Conservation (phyloP, 2,113 vertebrate genomes). For the Eidolon helvum region DNA sequence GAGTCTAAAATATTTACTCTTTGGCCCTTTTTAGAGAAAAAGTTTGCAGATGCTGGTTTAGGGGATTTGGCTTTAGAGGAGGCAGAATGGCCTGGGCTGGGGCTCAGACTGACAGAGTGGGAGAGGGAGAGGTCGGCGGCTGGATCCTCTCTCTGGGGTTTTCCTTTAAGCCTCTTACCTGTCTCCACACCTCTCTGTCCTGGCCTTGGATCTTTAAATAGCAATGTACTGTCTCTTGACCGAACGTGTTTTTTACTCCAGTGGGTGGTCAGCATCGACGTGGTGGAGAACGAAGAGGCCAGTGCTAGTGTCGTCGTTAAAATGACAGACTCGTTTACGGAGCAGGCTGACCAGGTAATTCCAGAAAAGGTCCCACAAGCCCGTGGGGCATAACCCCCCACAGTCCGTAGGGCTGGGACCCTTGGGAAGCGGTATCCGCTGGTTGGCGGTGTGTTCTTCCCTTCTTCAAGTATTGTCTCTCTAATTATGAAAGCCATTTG, state of each 20-base stretch:
- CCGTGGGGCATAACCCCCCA: too few relatives aligned
- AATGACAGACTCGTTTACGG: conserved; percentile 87
- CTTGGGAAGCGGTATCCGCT: not conserved
- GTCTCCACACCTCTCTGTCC: not conserved
- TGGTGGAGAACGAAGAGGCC: conserved; percentile 91
- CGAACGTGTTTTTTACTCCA: conserved; percentile 39
- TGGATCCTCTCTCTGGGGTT: not conserved
- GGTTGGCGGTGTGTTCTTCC: too few relatives aligned
- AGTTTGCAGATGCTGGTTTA: not conserved
- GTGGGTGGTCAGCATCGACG: conserved; percentile 96
- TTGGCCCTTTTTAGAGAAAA: not conserved
- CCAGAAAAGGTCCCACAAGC: too few relatives aligned
- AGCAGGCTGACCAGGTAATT: conserved; percentile 94
- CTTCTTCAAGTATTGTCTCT: not conserved
- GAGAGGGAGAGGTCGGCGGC: not conserved
- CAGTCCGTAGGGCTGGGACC: too few relatives aligned
- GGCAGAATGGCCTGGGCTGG: not conserved
- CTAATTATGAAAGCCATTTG: not conserved
- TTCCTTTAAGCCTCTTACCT: not conserved
- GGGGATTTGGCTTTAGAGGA: not conserved
- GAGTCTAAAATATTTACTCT: not conserved
- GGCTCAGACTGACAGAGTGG: too few relatives aligned
- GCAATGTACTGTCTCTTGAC: not conserved
- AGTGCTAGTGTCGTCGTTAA: conserved; percentile 89
- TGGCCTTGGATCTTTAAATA: not conserved